Evolutionary conservation across 2,888 invertebrate species (phyloP), one percentile per base, ranked within the genome.

Genomic region (Sinodicranocentrus sp.): DNA sequence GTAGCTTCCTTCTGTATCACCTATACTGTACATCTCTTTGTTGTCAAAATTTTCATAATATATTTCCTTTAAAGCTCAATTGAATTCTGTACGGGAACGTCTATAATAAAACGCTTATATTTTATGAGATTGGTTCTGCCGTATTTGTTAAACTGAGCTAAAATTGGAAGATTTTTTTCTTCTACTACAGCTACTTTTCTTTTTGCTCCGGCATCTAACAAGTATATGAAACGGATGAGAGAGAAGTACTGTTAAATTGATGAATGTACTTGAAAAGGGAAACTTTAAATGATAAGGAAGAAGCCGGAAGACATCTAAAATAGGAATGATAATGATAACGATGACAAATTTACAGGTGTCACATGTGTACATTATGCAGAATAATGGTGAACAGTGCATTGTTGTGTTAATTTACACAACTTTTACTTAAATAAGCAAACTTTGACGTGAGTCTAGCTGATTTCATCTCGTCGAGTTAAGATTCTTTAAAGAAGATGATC

Each of bases 1-100:
- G 6, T 17, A n/a, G 48, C n/a, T 48, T n/a, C 48, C 17, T 6
- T 17, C 48, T 48, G 48, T 15, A 15, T 48, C n/a, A 48, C n/a
- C n/a, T n/a, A n/a, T n/a, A n/a, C n/a, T 48, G 33, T 33, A 33
- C 10, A 33, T 33, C 33, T 33, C 33, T 33, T 33, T 75, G 48
- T 63, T 75, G 61, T 75, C 75, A 75, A 52, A 75, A 57, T 43
- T 76, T 67, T 67, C 76, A 67, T 43, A n/a, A n/a, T n/a, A n/a
- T n/a, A 65, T 63, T 59, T 76, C 57, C 21, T 54, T 67, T 21
- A 23, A 28, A 75, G 21, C 44, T 39, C 25, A 61, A 15, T 25
- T 57, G 23, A 54, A 26, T 26, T 23, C 13, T 8, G 39, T 39
- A 39, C n/a, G n/a, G 39, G 39, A 13, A 39, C 39, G 39, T 39